These are phyloP conservation scores for Calvadosia cruxmelitensis DNA, from an alignment of 30 jellyfish, hydroid and myxozoan genomes.

Conservation along the genomic window DNA sequence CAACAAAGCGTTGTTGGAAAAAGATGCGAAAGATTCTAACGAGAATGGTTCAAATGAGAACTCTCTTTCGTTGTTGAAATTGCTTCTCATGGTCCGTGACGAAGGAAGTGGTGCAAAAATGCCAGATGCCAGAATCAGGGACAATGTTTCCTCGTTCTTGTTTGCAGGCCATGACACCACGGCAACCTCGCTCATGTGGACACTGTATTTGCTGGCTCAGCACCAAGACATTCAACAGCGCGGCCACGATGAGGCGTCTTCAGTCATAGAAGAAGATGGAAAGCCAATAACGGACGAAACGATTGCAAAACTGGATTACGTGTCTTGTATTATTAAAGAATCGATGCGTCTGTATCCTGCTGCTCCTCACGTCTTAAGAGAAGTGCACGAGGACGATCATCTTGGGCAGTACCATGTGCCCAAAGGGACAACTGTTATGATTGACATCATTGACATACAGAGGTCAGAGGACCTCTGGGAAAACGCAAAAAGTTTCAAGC, in stretches of 20 bases:
- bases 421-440: conserved; percentile 21
- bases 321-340: conserved; percentile 34
- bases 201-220: conserved; percentile 50
- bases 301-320: conserved; percentile 19
- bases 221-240: conserved; percentile 36
- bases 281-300: not conserved
- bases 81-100: conserved; percentile 15
- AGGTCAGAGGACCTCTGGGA: conserved; percentile 36
- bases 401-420: conserved; percentile 38
- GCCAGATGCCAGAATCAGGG: conserved; percentile 23
- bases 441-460: conserved; percentile 22
- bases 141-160: conserved; percentile 46
- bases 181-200: conserved; percentile 53
- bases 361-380: conserved; percentile 17
- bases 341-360: conserved; percentile 48
- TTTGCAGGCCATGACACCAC: conserved; percentile 73
- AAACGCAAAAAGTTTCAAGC: conserved; percentile 20
- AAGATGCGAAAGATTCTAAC: not conserved
- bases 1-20: not conserved
- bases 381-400: conserved; percentile 24
- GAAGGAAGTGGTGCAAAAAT: conserved; percentile 16
- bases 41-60: no score
- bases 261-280: conserved; percentile 12
- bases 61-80: not conserved
- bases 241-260: conserved; percentile 28